Evolutionary conservation across 2,797 vertebrate genomes (phyloP), one percentile per base, ranked within the genome.

Genomic region (Simalia tracyae): DNA sequence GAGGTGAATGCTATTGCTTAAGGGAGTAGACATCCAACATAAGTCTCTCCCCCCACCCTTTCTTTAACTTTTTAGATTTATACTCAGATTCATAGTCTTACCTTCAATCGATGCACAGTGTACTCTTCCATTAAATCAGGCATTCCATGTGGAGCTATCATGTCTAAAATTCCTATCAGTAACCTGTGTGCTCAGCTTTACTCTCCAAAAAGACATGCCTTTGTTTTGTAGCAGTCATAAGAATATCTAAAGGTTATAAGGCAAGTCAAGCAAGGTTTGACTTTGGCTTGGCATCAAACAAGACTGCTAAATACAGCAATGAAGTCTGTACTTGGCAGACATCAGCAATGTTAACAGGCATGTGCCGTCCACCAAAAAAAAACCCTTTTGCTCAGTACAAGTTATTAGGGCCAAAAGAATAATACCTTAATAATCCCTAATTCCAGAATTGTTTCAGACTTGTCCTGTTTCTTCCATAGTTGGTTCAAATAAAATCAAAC

Each of bases 61-160:
- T 42, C 22, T 42, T 76, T 22, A 42, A 42, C 28, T 68, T 87
- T 92, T 36, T 93, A n/a, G 1, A 1, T 9, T 42, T 42, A 46
- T 60, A 26, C 57, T 93, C 7, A 36, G 91, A 57, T 87, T 89
- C 93, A 93, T 59, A 17, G 5, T 54, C 90, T 94, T 87, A 59
- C 8, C 4, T 94, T 31, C 12, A 93, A 0, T 92, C 91, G 0
- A 0, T 89, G 12, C 84, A 10, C 24, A 26, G 86, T 87, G 84
- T 91, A 68, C 10, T 17, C 12, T 28, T 86, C 60, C 19, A 81
- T 91, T 93, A 95, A 95, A 94, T 28, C 42, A 61, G 92, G n/a
- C 28, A 15, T 0, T 0, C 86, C 24, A 88, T 56, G 50, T 0
- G 1, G 59, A 88, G 26, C 2, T 5, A 54, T 93, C 54, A 60